Conservation (phyloP, 2,113 vertebrate genomes). For the Prionailurus bengalensis region DNA sequence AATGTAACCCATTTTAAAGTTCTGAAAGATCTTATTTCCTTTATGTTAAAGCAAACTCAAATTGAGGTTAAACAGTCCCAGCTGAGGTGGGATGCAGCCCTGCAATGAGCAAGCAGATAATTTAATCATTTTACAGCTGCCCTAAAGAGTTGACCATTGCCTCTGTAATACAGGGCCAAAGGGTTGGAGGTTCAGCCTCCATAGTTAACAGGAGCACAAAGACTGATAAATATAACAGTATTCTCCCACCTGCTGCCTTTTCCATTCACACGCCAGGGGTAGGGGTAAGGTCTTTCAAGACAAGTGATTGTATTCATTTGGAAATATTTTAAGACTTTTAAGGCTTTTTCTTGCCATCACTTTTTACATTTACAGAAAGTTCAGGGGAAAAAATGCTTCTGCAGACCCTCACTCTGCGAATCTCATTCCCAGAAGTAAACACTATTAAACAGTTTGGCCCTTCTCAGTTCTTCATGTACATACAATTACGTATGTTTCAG, state of each 20-base stretch:
- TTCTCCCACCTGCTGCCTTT: background rate
- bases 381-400: background rate
- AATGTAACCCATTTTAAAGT: background rate
- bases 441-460: background rate
- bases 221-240: fast-evolving
- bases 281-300: background rate
- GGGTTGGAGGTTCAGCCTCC: background rate
- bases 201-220: background rate
- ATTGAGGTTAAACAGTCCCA: background rate
- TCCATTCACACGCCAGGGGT: background rate
- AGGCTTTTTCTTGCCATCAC: background rate
- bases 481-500: background rate
- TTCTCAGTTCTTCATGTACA: background rate
- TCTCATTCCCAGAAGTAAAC: background rate
- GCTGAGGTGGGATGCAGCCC: background rate
- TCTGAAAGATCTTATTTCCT: background rate
- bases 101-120: background rate
- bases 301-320: background rate
- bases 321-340: background rate
- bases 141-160: background rate
- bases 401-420: background rate
- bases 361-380: background rate
- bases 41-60: background rate
- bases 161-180: background rate
- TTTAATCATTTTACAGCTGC: background rate